Evolutionary conservation across 2,113 vertebrate species (phyloP), one percentile per base, ranked within the genome.

Genomic region (Oncorhynchus mykiss): DNA sequence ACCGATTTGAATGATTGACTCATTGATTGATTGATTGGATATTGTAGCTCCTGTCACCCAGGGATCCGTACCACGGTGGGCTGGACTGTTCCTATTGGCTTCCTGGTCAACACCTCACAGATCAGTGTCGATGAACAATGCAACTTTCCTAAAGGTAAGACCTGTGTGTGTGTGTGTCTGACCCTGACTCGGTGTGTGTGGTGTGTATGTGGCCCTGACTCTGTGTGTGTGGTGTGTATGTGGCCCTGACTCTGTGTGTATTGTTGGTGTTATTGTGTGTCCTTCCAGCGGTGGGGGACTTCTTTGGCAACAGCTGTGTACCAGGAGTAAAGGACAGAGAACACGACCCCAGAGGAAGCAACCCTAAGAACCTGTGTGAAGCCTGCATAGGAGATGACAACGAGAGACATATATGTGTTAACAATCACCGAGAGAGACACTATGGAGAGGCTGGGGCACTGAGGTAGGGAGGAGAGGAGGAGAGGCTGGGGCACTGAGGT

Each of bases 341-440:
- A 72, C 92, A 94, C 3, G 93, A 94, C 86, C 93, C 93, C 74
- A 89, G 82, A 78, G 93, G 93, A 34, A 94, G 86, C 88, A 94
- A 94, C 80, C 93, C 93, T 45, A 93, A 90, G 86, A 94, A 94
- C 90, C 90, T 94, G 65, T 94, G 93, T 0, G 93, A 94, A 81
- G 93, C 93, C 78, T 94, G 93, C 62, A 94, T 94, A 29, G 93
- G 93, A 9, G 93, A 94, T 2, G 93, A 94, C 25, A 93, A 94
- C 20, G 93, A 94, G 84, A 79, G 91, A 4, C 89, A 94, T 84
- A 94, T 94, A 71, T 94, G 93, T 14, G 93, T 76, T 84, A 93
- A 86, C 88, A 93, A 91, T 85, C 90, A 86, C 71, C 75, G 87
- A 39, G 93, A 94, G 85, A 83, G 93, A 22, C 93, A 94, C 83